Percentiles rank a stretch among this genome's conserved stretches.
phyloP scores from a whole-genome alignment of 2,797 vertebrate species.

The Neosalanx taihuensis region DNA sequence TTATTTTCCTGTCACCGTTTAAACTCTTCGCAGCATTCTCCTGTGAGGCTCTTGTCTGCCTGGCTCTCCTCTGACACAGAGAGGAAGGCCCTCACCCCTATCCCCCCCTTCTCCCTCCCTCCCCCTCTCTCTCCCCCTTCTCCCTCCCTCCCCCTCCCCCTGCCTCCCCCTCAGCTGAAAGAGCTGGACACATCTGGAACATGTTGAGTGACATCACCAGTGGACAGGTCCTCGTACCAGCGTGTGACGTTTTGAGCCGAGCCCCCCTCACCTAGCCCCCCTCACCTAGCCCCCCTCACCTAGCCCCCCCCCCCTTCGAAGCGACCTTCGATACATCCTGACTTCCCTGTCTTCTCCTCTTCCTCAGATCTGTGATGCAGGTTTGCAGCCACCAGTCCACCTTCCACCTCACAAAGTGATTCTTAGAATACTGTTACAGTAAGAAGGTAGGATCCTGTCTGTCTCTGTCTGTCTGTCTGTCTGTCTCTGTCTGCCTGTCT shows the following conservation, averaged over 20 bases:
- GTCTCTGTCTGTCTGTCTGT: no score
- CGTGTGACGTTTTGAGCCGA: constrained; percentile 52
- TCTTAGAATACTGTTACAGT: no score
- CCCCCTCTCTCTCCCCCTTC: constrained; percentile 39
- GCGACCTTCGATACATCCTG: constrained; percentile 33
- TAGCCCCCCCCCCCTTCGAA: constrained; percentile 4
- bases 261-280: constrained; percentile 19
- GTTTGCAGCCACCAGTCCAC: no score
- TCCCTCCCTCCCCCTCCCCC: constrained; percentile 32
- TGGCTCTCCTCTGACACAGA: constrained; percentile 23
- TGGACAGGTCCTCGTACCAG: constrained; percentile 68
- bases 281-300: constrained; percentile 23
- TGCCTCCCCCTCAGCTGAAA: constrained; percentile 48
- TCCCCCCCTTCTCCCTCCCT: constrained; percentile 36
- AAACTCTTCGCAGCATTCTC: not conserved
- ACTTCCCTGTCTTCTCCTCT: no score
- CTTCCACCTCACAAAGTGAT: no score
- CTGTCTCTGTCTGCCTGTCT: no score
- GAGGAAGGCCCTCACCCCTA: constrained; percentile 23
- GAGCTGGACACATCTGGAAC: constrained; percentile 71
- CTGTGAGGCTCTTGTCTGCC: constrained; percentile 11
- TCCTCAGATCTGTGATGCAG: no score
- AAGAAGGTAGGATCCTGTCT: no score
- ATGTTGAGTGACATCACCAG: constrained; percentile 72
- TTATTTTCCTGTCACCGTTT: not conserved